Conservation (phyloP, 2,888 invertebrate species). For the Caenorhabditis drosophilae region DNA sequence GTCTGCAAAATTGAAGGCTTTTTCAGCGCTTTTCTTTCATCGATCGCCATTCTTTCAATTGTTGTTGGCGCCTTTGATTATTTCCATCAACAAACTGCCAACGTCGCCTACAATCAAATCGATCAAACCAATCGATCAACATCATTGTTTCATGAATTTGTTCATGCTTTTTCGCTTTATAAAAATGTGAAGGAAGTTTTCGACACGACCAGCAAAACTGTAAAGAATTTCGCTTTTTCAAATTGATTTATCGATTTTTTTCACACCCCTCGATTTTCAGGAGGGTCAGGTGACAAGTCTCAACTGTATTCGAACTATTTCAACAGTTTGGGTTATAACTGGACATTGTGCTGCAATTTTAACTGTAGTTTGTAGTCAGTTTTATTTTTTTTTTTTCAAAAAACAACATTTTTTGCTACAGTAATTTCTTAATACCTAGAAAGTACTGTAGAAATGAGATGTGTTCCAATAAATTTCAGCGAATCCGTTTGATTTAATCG, state of each 20-base stretch:
- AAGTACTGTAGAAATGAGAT: not conserved
- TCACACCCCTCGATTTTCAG: too few relatives aligned
- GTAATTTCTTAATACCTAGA: too few relatives aligned
- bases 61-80: constrained; percentile 21
- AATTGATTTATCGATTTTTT: too few relatives aligned
- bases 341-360: constrained; percentile 33
- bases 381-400: not conserved
- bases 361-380: constrained; percentile 28
- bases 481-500: constrained; percentile 41
- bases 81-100: constrained; percentile 10
- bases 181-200: constrained; percentile 47
- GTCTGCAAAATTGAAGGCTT: too few relatives aligned
- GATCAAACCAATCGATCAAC: not conserved
- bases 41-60: constrained; percentile 5
- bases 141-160: constrained; percentile 23
- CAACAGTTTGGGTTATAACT: constrained; percentile 42
- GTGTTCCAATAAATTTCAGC: constrained; percentile 15
- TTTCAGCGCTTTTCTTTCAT: constrained; percentile 6
- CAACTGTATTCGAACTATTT: constrained; percentile 34
- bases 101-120: not conserved
- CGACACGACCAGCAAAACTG: constrained; percentile 5
- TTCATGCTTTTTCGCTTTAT: constrained; percentile 47
- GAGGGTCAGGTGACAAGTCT: constrained; percentile 33
- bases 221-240: not conserved
- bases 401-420: not conserved